Conservation (phyloP, 1,140 invertebrate species). For the Acromyrmex charruanus region DNA sequence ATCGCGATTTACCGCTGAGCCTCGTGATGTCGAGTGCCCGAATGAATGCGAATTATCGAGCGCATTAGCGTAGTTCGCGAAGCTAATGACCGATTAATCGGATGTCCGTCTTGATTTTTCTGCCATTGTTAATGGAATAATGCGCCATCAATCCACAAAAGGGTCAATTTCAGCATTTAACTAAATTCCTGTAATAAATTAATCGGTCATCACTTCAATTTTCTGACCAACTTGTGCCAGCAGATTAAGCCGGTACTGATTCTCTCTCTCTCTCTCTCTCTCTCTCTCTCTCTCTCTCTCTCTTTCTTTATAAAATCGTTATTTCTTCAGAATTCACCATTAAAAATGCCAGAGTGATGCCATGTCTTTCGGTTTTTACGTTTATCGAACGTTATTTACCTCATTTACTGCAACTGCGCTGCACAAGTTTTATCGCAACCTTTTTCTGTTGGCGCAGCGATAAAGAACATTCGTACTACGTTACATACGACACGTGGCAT, state of each 20-base stretch:
- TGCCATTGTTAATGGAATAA: constrained; percentile 5
- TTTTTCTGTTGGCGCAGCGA: constrained; percentile 36
- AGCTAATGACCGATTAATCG: constrained; percentile 61
- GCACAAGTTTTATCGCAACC: constrained; percentile 42
- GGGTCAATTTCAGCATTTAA: constrained; percentile 56
- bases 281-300: too few species aligned
- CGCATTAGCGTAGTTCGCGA: constrained; percentile 18
- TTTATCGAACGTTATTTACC: not conserved
- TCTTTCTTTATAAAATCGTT: not conserved
- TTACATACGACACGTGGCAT: constrained; percentile 17
- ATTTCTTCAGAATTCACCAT: not conserved
- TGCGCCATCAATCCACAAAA: constrained; percentile 2
- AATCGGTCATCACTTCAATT: constrained; percentile 49
- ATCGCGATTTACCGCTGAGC: constrained; percentile 23
- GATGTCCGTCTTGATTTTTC: constrained; percentile 28
- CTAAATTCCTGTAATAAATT: not conserved
- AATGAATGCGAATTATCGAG: constrained; percentile 55
- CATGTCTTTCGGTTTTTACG: constrained; percentile 24
- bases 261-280: too few species aligned
- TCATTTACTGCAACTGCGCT: constrained; percentile 2
- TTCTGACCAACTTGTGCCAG: not conserved
- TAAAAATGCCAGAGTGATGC: not conserved
- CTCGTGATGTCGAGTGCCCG: not conserved
- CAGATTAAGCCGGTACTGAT: not conserved
- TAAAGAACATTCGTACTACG: constrained; percentile 32